Evolutionary conservation across 2,113 vertebrate genomes (phyloP), one percentile per base, ranked within the genome.

Genomic region (Sebastes fasciatus): DNA sequence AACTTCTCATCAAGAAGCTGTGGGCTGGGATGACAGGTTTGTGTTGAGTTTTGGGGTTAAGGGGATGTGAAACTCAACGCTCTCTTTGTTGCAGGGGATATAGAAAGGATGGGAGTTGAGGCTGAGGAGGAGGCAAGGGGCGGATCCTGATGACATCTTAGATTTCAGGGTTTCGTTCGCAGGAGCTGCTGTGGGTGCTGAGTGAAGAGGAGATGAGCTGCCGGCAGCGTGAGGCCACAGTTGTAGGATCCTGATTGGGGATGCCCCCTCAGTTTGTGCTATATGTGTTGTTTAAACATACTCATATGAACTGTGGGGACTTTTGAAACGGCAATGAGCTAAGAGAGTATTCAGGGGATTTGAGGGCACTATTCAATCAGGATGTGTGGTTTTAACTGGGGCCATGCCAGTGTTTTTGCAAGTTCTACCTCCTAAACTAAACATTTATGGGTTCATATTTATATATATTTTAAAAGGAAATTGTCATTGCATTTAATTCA

Each of bases 191-290:
- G 63, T 5, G 74, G 83, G 72, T 86, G 91, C 43, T 80, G 89
- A 94, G 83, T 77, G 91, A 94, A 65, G 74, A 88, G 87, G 86
- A 86, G 90, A 91, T 86, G 88, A 93, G 86, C 88, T 83, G 86
- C 80, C 40, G 57, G 64, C 65, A 72, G 77, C 14, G 16, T 63
- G 70, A 86, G 79, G 73, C 63, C 80, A 68, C 84, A 78, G 52
- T 71, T 69, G 67, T 26, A 57, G 40, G 0, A 52, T 82, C 68
- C 54, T 74, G 85, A 77, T 40, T 65, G 61, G 72, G 51, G 84
- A 88, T 81, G 63, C 23, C 48, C 54, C 48, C 75, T 70, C 16
- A 62, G 69, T 26, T 69, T 64, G 7, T 21, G 16, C 19, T 74
- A n/a, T 42, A 8, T 48, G 21, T 51, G 10, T 49, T 14, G 45